A percentile compares a stretch with the other conserved stretches of the same genome.
Evolutionary conservation across 2,888 invertebrate genomes (phyloP).

Genomic region (Torymus tubicola): DNA sequence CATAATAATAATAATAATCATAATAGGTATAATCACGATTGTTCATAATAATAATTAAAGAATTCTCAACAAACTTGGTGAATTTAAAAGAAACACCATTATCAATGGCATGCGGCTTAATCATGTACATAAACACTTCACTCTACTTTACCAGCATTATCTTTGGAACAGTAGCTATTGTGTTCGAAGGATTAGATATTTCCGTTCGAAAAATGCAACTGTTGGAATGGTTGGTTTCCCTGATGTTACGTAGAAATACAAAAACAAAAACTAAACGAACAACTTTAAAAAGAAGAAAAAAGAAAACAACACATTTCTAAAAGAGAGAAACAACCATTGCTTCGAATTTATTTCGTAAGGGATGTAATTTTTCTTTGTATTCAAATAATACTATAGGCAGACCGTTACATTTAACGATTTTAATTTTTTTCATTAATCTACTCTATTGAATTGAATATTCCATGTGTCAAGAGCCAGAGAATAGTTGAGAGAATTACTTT

Average conservation of each 20-base stretch:
- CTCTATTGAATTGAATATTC: constrained; percentile 38
- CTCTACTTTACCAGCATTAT: constrained; percentile 11
- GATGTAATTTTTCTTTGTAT: constrained; percentile 21
- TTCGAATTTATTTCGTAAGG: not conserved
- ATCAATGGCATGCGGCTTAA: constrained; percentile 4
- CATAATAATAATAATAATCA: constrained; percentile 33
- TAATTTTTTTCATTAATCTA: constrained; percentile 27
- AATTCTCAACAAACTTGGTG: constrained; percentile 37
- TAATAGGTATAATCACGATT: constrained; percentile 54
- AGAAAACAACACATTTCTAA: not conserved
- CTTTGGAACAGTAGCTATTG: constrained; percentile 31
- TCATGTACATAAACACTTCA: constrained; percentile 5
- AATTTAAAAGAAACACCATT: constrained; percentile 29
- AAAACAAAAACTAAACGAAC: constrained; percentile 10
- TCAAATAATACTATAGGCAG: not conserved
- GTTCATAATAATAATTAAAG: constrained; percentile 36
- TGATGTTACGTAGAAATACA: constrained; percentile 3
- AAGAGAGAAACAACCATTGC: not conserved
- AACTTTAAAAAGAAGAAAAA: not conserved
- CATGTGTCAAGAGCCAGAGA: constrained; percentile 27
- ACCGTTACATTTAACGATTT: constrained; percentile 32
- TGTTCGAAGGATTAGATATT: not conserved
- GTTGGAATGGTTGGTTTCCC: constrained; percentile 8
- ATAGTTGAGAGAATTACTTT: constrained; percentile 40
- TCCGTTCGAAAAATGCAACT: constrained; percentile 17